Evolutionary conservation across 2,113 vertebrate species (phyloP), one percentile per base, ranked within the genome.

Genomic region (Manacus vitellinus): DNA sequence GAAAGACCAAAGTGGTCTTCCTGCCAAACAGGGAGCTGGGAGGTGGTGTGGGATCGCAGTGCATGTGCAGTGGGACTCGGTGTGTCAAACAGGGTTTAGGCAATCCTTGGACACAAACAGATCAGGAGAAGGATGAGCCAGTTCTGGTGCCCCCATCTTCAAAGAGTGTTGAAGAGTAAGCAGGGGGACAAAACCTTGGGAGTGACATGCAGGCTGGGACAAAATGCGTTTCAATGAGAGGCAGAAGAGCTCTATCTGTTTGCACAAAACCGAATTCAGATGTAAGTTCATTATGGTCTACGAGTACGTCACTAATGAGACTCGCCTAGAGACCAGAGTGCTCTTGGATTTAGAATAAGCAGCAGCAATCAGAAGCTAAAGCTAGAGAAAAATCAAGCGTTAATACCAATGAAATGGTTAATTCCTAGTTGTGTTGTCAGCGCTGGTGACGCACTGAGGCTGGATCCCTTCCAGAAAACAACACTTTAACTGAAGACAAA

Each of bases 401-500:
- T 61, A 65, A 14, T 75, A 46, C 28, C 77, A 27, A 49, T 0
- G 14, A 97, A 97, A 93, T 31, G 58, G 96, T 96, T 96, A 96
- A 97, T 87, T 92, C 77, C 89, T 92, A 8, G 85, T 78, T 94
- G 71, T 73, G 87, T 61, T 94, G 92, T 96, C 91, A 89, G 93
- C 1, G 0, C 89, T 61, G 85, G 84, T 97, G 95, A 96, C 86
- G 86, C 65, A 87, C 86, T 68, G 72, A 61, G 77, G 44, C 94
- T 97, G 96, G 96, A 96, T 82, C 54, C 87, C 74, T 77, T 95
- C 95, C 96, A 96, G 96, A 89, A 95, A 94, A 82, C 66, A 81
- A 23, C 80, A 72, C 91, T 92, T 91, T 66, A 95, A 89, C 81
- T 4, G 11, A 84, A 92, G 93, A 97, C 95, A 95, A 95, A 96